Percentiles rank a stretch among this genome's conserved stretches.
Evolutionary conservation across 2,113 vertebrate species (phyloP).

Genomic region (Platanista minor): DNA sequence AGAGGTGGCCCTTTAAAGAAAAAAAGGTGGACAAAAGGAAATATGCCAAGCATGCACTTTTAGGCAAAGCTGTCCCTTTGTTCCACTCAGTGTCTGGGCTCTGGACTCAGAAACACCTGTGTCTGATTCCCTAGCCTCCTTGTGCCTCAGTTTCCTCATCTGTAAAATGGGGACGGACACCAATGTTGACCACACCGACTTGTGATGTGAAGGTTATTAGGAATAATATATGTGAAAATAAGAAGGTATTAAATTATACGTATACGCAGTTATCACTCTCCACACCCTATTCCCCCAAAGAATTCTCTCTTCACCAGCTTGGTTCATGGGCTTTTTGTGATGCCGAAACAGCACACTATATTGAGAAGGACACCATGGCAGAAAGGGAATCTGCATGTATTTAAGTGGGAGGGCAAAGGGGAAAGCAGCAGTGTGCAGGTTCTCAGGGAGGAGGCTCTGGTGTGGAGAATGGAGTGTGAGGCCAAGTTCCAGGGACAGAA

Average conservation of each 20-base stretch:
- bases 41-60: background rate
- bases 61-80: background rate
- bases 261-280: background rate
- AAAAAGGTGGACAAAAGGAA: background rate
- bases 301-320: background rate
- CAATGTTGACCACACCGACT: background rate
- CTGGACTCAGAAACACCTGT: background rate
- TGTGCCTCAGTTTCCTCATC: background rate
- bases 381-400: background rate
- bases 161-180: background rate
- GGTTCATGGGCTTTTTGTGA: no score
- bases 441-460: background rate
- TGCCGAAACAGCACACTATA: fast-evolving
- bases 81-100: background rate
- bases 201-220: background rate
- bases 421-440: fast-evolving
- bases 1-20: background rate
- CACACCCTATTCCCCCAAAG: background rate
- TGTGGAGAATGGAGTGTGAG: background rate
- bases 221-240: background rate
- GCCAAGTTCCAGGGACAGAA: background rate
- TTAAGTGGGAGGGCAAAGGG: no score
- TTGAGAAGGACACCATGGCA: background rate
- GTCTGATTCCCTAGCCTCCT: background rate
- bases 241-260: background rate